Conservation (phyloP, 2,888 invertebrate genomes). For the Acrobasis repandana region DNA sequence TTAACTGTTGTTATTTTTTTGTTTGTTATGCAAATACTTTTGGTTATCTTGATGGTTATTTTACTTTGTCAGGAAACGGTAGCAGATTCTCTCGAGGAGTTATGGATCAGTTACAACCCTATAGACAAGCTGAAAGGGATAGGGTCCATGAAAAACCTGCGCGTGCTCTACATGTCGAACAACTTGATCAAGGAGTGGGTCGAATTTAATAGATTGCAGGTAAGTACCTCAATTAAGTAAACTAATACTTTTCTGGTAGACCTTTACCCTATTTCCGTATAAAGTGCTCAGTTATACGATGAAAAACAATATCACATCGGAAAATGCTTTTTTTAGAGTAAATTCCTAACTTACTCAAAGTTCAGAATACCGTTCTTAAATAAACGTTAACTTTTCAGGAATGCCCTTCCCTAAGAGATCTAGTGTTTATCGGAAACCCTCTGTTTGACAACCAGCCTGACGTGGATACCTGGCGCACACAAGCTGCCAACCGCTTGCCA, state of each 20-base stretch:
- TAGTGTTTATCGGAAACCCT: slow-evolving; percentile 92
- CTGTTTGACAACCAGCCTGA: slow-evolving; percentile 87
- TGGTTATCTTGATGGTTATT: slow-evolving; percentile 9
- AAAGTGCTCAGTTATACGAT: too few species aligned
- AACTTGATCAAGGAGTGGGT: slow-evolving; percentile 93
- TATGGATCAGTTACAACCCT: slow-evolving; percentile 97
- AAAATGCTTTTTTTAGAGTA: too few species aligned
- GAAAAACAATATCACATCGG: too few species aligned
- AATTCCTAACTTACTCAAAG: too few species aligned
- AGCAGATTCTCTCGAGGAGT: slow-evolving; percentile 92
- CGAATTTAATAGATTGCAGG: slow-evolving; percentile 86
- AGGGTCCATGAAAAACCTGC: slow-evolving; percentile 89
- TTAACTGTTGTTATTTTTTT: neutral
- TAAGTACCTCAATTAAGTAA: slow-evolving; percentile 30
- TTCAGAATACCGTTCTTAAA: too few species aligned
- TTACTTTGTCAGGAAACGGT: slow-evolving; percentile 86
- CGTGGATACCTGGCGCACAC: slow-evolving; percentile 85
- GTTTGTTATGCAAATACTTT: neutral
- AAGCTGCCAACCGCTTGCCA: slow-evolving; percentile 87
- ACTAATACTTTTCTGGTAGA: too few species aligned
- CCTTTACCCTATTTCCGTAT: too few species aligned
- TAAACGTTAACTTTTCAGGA: slow-evolving; percentile 58
- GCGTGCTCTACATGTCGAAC: slow-evolving; percentile 91
- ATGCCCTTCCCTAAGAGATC: slow-evolving; percentile 86
- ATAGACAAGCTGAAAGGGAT: slow-evolving; percentile 96